A percentile compares a stretch with the other conserved stretches of the same genome.
Conservation (phyloP, 2,797 vertebrate species). For the Tauraco hartlaubi region DNA sequence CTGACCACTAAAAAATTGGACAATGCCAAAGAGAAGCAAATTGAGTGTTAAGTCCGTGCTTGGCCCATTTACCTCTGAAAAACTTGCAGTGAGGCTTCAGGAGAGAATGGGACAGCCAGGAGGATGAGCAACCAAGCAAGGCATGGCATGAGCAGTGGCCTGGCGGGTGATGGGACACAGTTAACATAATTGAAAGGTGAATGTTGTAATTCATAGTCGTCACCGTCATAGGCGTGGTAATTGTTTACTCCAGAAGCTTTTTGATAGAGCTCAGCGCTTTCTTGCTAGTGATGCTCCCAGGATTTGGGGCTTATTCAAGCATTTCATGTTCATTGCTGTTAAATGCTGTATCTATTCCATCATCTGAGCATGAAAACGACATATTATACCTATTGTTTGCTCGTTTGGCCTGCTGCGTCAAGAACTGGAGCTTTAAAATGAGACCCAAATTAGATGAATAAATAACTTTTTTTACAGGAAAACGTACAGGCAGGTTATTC, state of each 20-base stretch:
- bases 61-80: not conserved
- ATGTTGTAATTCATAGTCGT: not conserved
- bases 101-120: rapidly evolving
- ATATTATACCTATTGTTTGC: not conserved
- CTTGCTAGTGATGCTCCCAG: not conserved
- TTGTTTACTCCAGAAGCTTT: not conserved
- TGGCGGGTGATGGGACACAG: not conserved
- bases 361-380: not conserved
- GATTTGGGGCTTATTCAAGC: not conserved
- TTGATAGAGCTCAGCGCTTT: not conserved
- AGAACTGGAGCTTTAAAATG: not conserved
- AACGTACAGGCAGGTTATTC: not conserved
- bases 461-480: not conserved
- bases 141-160: not conserved
- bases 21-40: not conserved
- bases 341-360: not conserved
- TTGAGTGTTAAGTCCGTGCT: not conserved
- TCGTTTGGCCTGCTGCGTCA: conserved; percentile 5
- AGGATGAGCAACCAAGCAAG: not conserved
- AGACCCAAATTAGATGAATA: not conserved
- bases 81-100: not conserved
- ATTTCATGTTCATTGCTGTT: rapidly evolving
- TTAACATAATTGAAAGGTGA: not conserved
- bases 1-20: not conserved
- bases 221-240: not conserved